Base-by-base conservation (phyloP, 2,888 invertebrate genomes). In the Resseliella maxima region DNA sequence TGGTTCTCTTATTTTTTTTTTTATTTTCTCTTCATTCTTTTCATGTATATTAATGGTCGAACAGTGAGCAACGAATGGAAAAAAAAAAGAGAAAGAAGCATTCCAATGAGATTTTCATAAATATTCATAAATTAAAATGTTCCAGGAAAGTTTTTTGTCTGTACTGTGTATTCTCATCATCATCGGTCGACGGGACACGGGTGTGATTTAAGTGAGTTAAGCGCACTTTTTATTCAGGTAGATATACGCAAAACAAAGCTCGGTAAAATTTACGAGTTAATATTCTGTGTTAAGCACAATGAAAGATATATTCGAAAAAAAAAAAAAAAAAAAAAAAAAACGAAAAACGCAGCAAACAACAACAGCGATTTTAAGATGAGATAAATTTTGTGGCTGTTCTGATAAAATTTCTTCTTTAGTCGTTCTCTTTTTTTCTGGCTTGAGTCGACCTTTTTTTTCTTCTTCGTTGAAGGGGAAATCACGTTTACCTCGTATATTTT, bases 81-180 rank as follows among this genome's bases (percentile, higher is more conserved):
- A 72, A 18, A 2, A 72, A 31, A 31, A 15, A 72, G 18, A 72
- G 18, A 5, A 2, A 31, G 31, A 72, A 72, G 12, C 5, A 41
- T 8, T 2, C 2, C 12, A 3, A 8, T 12, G 72, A 27, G 31
- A 72, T 72, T 72, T 72, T 31, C 72, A 72, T 72, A 72, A 72
- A 72, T 72, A 72, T 72, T 72, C 72, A 72, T 72, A 72, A 72
- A 72, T 72, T 72, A 72, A 72, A 72, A 72, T 72, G 72, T 72
- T 72, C 72, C 72, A 72, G 72, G 72, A 72, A 72, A 72, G 12
- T 72, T 72, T 72, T 72, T n/a, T n/a, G n/a, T n/a, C n/a, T n/a
- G n/a, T n/a, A n/a, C n/a, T n/a, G 1, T 72, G 72, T 72, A 72
- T 72, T 72, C 72, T 31, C 72, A 72, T 72, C 72, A 31, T 72